phyloP scores from a whole-genome alignment of 2,113 vertebrate genomes.

The Gymnorhina tibicen region DNA sequence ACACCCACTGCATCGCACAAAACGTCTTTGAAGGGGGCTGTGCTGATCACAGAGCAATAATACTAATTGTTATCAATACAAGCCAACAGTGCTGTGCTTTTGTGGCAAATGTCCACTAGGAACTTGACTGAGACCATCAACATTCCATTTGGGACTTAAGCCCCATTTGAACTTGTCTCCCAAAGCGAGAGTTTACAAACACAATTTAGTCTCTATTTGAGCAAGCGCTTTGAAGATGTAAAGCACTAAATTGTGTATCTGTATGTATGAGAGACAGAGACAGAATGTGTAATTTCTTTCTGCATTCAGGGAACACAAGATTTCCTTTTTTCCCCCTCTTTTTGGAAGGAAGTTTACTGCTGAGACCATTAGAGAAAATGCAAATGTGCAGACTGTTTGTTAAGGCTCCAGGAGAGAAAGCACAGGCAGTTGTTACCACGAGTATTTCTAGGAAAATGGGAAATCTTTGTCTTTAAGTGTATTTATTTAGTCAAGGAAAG shows the following conservation, averaged over 20 bases:
- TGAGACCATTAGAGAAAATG: constrained; percentile 74
- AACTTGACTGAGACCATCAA: constrained; percentile 57
- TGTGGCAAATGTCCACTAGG: constrained; percentile 54
- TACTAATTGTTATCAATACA: constrained; percentile 44
- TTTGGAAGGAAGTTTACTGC: constrained; percentile 70
- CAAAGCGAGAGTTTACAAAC: constrained; percentile 62
- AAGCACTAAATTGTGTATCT: constrained; percentile 58
- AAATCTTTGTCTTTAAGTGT: constrained; percentile 69
- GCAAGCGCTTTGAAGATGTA: constrained; percentile 44
- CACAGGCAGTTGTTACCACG: constrained; percentile 54
- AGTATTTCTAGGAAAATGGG: constrained; percentile 60
- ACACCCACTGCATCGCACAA: background rate
- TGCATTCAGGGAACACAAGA: constrained; percentile 55
- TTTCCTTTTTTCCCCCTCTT: constrained; percentile 62
- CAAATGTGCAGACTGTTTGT: constrained; percentile 66
- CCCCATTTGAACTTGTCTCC: constrained; percentile 57
- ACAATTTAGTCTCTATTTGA: constrained; percentile 41
- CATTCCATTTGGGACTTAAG: constrained; percentile 53
- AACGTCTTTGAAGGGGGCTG: background rate
- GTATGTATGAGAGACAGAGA: constrained; percentile 23
- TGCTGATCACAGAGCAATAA: constrained; percentile 27
- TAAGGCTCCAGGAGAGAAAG: constrained; percentile 66
- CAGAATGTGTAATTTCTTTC: constrained; percentile 60
- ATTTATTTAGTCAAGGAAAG: constrained; percentile 65
- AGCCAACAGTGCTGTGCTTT: constrained; percentile 37